A percentile compares a stretch with the other conserved stretches of the same genome.
Conservation (phyloP, 2,888 invertebrate species). For the Tetropium fuscum region DNA sequence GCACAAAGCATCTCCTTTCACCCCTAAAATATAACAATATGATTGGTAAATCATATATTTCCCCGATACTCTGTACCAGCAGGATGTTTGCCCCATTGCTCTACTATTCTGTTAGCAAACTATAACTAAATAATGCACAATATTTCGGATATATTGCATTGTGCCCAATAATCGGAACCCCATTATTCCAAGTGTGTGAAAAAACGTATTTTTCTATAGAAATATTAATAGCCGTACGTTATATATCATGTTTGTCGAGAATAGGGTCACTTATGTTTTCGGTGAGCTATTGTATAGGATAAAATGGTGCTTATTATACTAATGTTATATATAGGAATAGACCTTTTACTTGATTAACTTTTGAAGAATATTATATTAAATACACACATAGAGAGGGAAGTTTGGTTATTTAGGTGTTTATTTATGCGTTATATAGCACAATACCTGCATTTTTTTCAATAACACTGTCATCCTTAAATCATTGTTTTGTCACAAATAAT, state of each 20-base stretch:
- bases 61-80: constrained; percentile 48
- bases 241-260: constrained; percentile 46
- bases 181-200: constrained; percentile 56
- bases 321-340: constrained; percentile 30
- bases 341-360: constrained; percentile 32
- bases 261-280: constrained; percentile 55
- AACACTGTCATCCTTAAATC: not conserved
- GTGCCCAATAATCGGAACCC: constrained; percentile 48
- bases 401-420: constrained; percentile 18
- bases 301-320: constrained; percentile 35
- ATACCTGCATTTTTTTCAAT: not conserved
- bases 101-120: constrained; percentile 56
- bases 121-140: constrained; percentile 52
- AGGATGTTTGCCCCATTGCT: constrained; percentile 60
- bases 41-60: constrained; percentile 48
- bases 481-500: no score
- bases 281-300: constrained; percentile 45
- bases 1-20: constrained; percentile 33
- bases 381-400: constrained; percentile 19
- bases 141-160: constrained; percentile 38
- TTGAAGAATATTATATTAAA: constrained; percentile 30
- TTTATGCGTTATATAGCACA: not conserved
- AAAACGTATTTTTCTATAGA: constrained; percentile 53
- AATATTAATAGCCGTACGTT: constrained; percentile 51
- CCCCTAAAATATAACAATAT: constrained; percentile 47